These are phyloP conservation scores for Parauchenoglanis punctatus DNA, from an alignment of 2,797 vertebrate species.

Conservation along the genomic window DNA sequence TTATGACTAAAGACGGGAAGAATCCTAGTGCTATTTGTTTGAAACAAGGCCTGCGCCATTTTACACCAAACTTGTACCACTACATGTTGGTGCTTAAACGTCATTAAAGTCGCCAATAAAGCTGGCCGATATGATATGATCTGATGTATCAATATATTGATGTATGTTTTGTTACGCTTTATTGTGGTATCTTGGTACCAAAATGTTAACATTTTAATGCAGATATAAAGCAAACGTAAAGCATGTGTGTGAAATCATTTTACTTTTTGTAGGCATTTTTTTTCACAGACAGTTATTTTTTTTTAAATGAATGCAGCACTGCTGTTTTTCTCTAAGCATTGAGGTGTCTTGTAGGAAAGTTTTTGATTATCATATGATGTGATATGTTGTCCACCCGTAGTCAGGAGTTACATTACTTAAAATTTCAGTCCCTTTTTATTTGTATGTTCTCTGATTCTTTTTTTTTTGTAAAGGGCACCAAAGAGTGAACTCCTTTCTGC, in stretches of 20 bases:
- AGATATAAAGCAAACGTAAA: background rate
- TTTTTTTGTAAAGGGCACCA: background rate
- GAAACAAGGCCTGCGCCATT: slow-evolving; percentile 8
- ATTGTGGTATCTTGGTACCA: background rate
- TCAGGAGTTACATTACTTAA: background rate
- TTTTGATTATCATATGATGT: background rate
- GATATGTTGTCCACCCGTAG: background rate
- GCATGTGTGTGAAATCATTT: background rate
- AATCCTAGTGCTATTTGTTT: background rate
- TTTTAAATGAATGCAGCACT: background rate
- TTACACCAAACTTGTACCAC: background rate
- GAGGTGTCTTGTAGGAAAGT: background rate
- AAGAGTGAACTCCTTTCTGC: background rate
- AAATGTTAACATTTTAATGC: background rate
- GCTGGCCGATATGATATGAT: no score
- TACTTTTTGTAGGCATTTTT: background rate
- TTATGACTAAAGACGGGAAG: slow-evolving; percentile 34
- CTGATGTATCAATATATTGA: no score
- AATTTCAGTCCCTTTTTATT: background rate
- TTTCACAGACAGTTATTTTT: background rate
- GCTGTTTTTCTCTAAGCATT: background rate
- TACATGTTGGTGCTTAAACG: background rate
- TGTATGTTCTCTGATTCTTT: background rate
- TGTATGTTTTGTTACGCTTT: background rate
- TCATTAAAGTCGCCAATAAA: background rate